Conservation (phyloP, 2,888 invertebrate genomes). For the Linnaemya vulpina region DNA sequence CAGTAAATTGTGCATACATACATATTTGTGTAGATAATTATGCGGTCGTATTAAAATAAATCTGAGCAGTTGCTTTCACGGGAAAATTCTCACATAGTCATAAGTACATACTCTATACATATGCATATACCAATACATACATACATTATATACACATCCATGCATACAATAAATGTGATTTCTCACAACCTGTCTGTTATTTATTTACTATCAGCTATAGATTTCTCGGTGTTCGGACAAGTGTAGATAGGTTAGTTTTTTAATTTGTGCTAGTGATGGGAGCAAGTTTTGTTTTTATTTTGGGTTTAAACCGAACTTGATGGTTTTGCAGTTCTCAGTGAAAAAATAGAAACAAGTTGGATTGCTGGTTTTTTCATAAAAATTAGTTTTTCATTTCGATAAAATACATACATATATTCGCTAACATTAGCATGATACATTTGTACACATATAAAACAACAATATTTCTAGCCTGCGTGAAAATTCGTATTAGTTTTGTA, state of each 20-base stretch:
- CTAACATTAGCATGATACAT: constrained; percentile 48
- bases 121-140: background rate
- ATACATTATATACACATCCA: background rate
- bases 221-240: constrained; percentile 6
- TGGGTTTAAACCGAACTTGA: constrained; percentile 51
- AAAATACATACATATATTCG: background rate
- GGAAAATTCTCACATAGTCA: background rate
- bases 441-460: no score
- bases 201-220: constrained; percentile 21
- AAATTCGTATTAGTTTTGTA: background rate
- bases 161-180: background rate
- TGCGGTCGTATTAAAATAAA: background rate
- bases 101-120: no score
- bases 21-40: background rate
- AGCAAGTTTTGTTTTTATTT: constrained; percentile 9
- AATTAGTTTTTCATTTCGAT: constrained; percentile 24
- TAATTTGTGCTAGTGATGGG: constrained; percentile 40
- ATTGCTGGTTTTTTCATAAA: constrained; percentile 35
- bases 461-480: no score
- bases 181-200: background rate
- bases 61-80: constrained; percentile 3
- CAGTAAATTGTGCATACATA: background rate
- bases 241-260: constrained; percentile 15
- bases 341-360: constrained; percentile 56
- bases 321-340: constrained; percentile 56